Base-by-base conservation (phyloP, 1,140 invertebrate species). In the Mactra quadrangularis region DNA sequence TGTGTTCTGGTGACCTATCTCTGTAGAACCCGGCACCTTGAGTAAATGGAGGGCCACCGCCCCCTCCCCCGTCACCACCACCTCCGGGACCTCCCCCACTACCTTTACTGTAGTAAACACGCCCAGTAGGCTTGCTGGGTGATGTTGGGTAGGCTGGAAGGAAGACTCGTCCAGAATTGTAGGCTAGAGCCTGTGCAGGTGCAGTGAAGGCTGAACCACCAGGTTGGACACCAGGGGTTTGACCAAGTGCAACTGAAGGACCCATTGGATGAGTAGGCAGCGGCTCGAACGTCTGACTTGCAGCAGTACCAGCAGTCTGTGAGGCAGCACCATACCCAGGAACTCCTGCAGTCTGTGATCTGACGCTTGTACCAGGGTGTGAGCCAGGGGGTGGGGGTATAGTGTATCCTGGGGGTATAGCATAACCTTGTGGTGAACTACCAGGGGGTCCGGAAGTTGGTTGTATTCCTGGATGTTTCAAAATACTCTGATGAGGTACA, bases 101-200 rank as follows among this genome's bases (percentile, higher is more conserved):
- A 52, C 66, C 66, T 4, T 52, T 55, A 19, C 25, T 71, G 29
- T 82, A 82, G 68, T 82, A 82, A 38, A 82, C 68, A 33, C 78
- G 55, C 9, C 55, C 78, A 33, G 78, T 15, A 1, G 78, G 78
- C 38, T 38, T 52, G 38, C 52, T 71, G 2, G 78, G 78, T 33
- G 68, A 71, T 47, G 78, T 82, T 27, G 78, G 68, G 55, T 71
- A 82, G 25, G 78, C 78, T n/a, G 78, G 78, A 15, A 82, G 55
- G 41, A 82, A 82, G 1, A 82, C 78, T 7, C 68, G 35, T n/a
- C 64, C 78, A 13, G 78, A 71, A 27, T 82, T 72, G 38, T 82
- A 82, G 22, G 78, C 66, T 27, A 82, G 38, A 57, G 66, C 22
- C 33, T 71, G 68, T 47, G 66, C 78, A 22, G 78, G 78, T n/a